These are phyloP conservation scores for Pogonophryne albipinna DNA, from an alignment of 2,797 vertebrate genomes.

Conservation along the genomic window DNA sequence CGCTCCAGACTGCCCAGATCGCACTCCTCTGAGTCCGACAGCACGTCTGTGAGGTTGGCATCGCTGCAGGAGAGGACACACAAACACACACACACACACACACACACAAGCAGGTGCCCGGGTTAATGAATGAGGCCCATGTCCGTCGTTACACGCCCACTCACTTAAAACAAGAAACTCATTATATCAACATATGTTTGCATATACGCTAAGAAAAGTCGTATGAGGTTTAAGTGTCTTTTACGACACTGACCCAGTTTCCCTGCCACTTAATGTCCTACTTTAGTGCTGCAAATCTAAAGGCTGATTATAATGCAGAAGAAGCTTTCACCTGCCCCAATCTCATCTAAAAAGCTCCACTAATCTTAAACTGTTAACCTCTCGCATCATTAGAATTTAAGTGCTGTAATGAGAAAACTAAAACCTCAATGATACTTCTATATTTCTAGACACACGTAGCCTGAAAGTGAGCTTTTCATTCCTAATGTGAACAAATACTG, in stretches of 20 bases:
- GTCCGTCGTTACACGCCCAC: conserved; percentile 26
- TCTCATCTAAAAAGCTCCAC: conserved; percentile 34
- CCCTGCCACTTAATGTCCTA: conserved; percentile 35
- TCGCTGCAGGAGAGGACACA: conserved; percentile 81
- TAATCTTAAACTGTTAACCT: conserved; percentile 51
- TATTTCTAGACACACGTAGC: background rate
- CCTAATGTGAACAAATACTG: conserved; percentile 3
- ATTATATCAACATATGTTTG: conserved; percentile 47
- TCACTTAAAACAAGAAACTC: conserved; percentile 39
- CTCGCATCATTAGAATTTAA: conserved; percentile 31
- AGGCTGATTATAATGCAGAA: conserved; percentile 28
- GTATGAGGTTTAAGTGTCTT: conserved; percentile 38
- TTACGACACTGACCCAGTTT: conserved; percentile 55
- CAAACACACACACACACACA: conserved; percentile 12
- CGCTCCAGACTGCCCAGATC: conserved; percentile 92
- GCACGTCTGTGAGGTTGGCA: conserved; percentile 90
- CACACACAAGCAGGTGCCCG: conserved; percentile 33
- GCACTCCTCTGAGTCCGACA: conserved; percentile 93
- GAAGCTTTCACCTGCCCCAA: conserved; percentile 42
- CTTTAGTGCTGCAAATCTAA: conserved; percentile 40
- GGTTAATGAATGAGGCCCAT: conserved; percentile 64
- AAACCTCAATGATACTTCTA: conserved; percentile 3
- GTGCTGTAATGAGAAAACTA: conserved; percentile 25
- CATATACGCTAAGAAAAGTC: conserved; percentile 31
- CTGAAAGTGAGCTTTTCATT: conserved; percentile 9